Percentiles rank a stretch among this genome's conserved stretches.
phyloP scores from a whole-genome alignment of 2,113 vertebrate genomes.

The Perca flavescens region DNA sequence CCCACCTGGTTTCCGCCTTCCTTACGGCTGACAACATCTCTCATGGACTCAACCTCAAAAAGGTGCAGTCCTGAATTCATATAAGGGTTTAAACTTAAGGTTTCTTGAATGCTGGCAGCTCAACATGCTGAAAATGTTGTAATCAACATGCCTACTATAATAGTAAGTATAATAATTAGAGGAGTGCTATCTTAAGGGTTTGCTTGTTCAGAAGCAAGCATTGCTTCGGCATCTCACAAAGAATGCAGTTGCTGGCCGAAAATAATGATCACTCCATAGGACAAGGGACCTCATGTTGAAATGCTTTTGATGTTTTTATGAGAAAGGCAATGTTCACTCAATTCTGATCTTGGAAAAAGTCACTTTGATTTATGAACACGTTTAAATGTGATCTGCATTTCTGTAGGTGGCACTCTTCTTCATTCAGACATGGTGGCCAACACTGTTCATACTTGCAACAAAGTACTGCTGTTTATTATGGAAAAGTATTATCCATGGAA shows the following conservation, averaged over 20 bases:
- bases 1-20: conserved; percentile 97
- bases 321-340: neutral
- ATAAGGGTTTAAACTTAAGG: neutral
- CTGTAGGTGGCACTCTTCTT: neutral
- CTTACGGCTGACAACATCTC: conserved; percentile 98
- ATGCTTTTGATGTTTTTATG: neutral
- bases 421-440: no score
- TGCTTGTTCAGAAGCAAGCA: neutral
- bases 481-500: no score
- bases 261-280: neutral
- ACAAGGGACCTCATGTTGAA: neutral
- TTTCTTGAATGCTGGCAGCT: neutral
- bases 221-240: neutral
- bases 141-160: no score
- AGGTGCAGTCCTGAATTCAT: conserved; percentile 82
- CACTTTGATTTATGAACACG: no score
- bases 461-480: no score
- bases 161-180: no score
- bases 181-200: neutral
- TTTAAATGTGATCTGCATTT: neutral
- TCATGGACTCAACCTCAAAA: conserved; percentile 96
- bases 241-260: neutral
- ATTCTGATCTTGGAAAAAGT: neutral
- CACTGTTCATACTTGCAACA: no score
- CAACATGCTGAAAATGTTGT: neutral